Percentiles rank a stretch among this genome's conserved stretches.
Conservation (phyloP, 1,140 invertebrate species). For the Calliphora vicina region DNA sequence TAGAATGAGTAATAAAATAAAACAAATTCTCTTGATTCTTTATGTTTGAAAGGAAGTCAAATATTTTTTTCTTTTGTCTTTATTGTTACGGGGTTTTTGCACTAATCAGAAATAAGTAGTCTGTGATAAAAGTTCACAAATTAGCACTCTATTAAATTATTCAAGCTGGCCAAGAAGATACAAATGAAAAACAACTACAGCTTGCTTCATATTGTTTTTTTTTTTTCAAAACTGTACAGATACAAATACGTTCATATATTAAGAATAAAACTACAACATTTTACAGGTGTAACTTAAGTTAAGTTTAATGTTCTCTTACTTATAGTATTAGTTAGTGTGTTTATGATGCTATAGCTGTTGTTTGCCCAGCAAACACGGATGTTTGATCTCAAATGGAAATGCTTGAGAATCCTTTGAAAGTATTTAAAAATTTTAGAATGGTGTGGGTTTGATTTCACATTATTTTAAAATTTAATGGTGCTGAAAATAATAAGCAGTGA, state of each 20-base stretch:
- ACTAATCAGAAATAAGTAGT: neutral
- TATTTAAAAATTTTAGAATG: too few species aligned
- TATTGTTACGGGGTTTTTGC: neutral
- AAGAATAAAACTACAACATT: neutral
- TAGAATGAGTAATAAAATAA: too few species aligned
- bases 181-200: neutral
- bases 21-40: too few species aligned
- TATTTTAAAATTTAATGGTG: too few species aligned
- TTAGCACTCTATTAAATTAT: constrained; percentile 32
- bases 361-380: too few species aligned
- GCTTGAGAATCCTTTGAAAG: too few species aligned
- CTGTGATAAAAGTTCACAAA: constrained; percentile 21
- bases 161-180: neutral
- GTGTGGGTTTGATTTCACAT: too few species aligned
- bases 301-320: neutral
- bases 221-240: neutral
- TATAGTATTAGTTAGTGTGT: neutral
- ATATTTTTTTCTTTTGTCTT: neutral
- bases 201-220: neutral
- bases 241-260: neutral
- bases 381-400: too few species aligned
- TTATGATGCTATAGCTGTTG: too few species aligned
- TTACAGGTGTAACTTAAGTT: neutral
- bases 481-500: too few species aligned
- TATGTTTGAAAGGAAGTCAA: neutral